These are phyloP conservation scores for Cephus rjabovi DNA, from an alignment of 2,888 invertebrate genomes.

Conservation along the genomic window DNA sequence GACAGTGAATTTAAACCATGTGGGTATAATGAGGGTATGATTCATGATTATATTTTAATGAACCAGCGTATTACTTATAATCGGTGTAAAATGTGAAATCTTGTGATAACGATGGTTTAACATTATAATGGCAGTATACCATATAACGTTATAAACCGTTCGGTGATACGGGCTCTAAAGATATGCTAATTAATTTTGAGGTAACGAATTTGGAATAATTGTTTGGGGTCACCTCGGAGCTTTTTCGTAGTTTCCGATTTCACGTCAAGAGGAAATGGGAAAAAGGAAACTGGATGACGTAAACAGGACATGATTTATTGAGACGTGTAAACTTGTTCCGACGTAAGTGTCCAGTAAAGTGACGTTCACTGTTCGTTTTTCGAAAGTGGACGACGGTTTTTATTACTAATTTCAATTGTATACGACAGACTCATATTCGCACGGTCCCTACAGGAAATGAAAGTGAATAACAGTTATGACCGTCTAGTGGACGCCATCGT, in stretches of 20 bases:
- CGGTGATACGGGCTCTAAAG: no score
- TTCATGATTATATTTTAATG: background rate
- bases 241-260: background rate
- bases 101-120: background rate
- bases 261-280: background rate
- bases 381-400: background rate
- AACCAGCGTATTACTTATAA: background rate
- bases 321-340: background rate
- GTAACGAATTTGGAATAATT: background rate
- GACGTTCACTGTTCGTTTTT: background rate
- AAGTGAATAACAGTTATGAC: conserved; percentile 4
- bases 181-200: background rate
- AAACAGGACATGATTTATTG: background rate
- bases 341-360: background rate
- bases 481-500: conserved; percentile 1
- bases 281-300: background rate
- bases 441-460: background rate
- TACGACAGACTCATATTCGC: background rate
- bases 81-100: background rate
- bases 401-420: background rate
- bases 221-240: background rate
- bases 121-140: background rate
- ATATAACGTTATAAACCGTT: background rate
- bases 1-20: background rate
- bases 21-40: background rate